Evolutionary conservation across 1,140 invertebrate species (phyloP), one percentile per base, ranked within the genome.

Genomic region (Tetragonula clypearis): DNA sequence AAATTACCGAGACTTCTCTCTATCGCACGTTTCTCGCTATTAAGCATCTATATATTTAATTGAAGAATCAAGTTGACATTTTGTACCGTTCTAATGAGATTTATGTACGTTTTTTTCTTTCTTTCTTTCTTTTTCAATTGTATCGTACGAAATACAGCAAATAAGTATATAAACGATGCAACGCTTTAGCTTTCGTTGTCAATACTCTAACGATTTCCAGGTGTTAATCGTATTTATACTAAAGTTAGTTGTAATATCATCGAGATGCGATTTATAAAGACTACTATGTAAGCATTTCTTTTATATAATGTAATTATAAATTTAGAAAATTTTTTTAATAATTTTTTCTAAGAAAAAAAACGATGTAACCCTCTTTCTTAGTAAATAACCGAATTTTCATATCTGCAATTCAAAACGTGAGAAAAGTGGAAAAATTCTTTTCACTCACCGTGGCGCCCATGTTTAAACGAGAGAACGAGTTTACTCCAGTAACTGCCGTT

Each of bases 21-120:
- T 77, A 93, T 93, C 55, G 92, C 92, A 69, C 92, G 90, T 88
- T 91, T 92, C 77, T 93, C 92, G 55, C 90, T 91, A 79, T 92
- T 92, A 76, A 92, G 83, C 91, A 93, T 93, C 92, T 92, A 60
- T 66, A 81, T 35, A 30, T 79, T 84, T 84, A 30, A 79, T 71
- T 19, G 14, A 86, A 80, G 65, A 88, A 73, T 82, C 60, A 86
- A 90, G 85, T 87, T 78, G 85, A 76, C 23, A 86, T 79, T 84
- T 82, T 76, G 14, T 85, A 73, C 58, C 58, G 49, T 65, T 49
- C 17, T 26, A 14, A 60, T 9, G 8, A 58, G 65, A 79, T 84
- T 23, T 30, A 72, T 84, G 76, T 84, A 84, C 56, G 58, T 84
- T 84, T 68, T 2, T 35, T 35, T 35, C 2, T 35, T 35, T 35